phyloP scores from a whole-genome alignment of 2,888 invertebrate genomes.

The Phragmatobia fuliginosa region DNA sequence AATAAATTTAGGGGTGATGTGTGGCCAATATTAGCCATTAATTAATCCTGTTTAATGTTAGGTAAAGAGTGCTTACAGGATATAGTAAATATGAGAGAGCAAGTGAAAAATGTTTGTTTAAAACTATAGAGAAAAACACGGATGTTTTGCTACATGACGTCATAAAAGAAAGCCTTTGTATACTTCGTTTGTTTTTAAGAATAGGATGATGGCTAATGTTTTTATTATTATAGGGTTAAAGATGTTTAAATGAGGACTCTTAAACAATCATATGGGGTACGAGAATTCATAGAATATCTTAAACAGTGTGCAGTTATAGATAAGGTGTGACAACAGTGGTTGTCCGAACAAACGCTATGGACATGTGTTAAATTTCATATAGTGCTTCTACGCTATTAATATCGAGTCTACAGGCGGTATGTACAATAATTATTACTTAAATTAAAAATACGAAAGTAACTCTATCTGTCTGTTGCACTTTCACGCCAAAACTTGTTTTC shows the following conservation, averaged over 20 bases:
- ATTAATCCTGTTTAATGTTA: no score
- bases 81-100: background rate
- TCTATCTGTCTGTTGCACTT: no score
- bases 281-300: background rate
- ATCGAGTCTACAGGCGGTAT: background rate
- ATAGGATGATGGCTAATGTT: background rate
- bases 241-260: background rate
- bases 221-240: slow-evolving; percentile 1
- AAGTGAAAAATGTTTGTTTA: background rate
- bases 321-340: background rate
- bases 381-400: background rate
- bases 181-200: background rate
- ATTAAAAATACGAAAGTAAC: no score
- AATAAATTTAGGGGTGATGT: no score
- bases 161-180: background rate
- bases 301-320: background rate
- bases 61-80: background rate
- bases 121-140: background rate
- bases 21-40: no score
- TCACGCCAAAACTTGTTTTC: no score
- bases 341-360: background rate
- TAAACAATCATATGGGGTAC: background rate
- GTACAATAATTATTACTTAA: no score
- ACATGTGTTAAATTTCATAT: background rate
- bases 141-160: background rate